phyloP scores from a whole-genome alignment of 2,113 vertebrate species.

The Brachypteracias leptosomus region DNA sequence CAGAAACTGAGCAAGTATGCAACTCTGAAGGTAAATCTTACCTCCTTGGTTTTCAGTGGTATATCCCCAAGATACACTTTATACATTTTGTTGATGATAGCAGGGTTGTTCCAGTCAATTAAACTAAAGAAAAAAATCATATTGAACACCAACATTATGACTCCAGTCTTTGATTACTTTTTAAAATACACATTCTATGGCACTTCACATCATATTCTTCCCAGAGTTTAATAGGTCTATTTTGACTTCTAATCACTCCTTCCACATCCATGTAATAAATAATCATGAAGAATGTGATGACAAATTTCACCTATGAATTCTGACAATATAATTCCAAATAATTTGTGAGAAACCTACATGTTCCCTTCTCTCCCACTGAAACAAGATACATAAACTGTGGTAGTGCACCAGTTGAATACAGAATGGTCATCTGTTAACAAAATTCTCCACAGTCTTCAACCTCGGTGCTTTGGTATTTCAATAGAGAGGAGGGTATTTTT shows the following conservation, averaged over 20 bases:
- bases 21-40: slow-evolving; percentile 56
- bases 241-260: background rate
- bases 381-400: background rate
- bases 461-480: background rate
- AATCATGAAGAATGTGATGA: background rate
- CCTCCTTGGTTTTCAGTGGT: slow-evolving; percentile 96
- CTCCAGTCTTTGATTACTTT: background rate
- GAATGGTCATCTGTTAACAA: background rate
- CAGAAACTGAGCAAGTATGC: background rate
- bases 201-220: background rate
- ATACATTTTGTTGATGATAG: slow-evolving; percentile 96
- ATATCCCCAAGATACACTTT: slow-evolving; percentile 98
- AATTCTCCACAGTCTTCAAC: background rate
- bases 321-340: background rate
- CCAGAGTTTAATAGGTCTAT: background rate
- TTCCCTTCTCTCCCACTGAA: background rate
- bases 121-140: slow-evolving; percentile 77
- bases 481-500: background rate
- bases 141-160: slow-evolving; percentile 21
- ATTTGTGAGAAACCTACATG: background rate
- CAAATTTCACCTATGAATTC: background rate
- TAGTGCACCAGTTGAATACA: background rate
- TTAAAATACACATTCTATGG: background rate
- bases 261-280: background rate
- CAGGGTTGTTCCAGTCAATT: slow-evolving; percentile 97